Evolutionary conservation across 2,113 vertebrate species (phyloP).

Genomic region (Desmodus rotundus): DNA sequence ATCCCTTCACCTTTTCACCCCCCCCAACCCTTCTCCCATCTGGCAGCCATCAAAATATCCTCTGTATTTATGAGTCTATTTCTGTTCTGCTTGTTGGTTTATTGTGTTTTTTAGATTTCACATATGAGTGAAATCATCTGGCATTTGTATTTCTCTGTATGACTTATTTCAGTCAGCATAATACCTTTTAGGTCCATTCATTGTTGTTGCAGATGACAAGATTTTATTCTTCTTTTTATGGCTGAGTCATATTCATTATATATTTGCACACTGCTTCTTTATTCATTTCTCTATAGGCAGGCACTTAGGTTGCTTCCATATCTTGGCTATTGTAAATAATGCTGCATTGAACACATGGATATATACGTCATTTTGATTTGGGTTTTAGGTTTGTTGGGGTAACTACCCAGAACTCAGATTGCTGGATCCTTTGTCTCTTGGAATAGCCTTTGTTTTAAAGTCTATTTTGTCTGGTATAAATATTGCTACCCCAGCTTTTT

Average conservation of each 20-base stretch:
- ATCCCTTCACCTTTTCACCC: too few species aligned
- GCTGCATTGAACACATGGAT: too few species aligned
- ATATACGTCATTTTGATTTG: too few species aligned
- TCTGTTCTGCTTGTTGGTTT: not conserved
- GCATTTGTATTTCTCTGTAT: not conserved
- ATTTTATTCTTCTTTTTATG: not conserved
- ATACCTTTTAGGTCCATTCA: not conserved
- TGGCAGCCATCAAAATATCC: too few species aligned
- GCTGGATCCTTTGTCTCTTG: not conserved
- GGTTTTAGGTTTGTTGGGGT: too few species aligned
- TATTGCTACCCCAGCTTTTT: not conserved
- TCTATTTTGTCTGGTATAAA: not conserved
- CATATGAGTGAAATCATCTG: not conserved
- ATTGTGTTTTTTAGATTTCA: not conserved
- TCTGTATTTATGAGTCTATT: not conserved
- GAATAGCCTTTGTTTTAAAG: not conserved
- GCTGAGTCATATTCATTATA: not conserved
- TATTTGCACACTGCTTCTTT: too few species aligned
- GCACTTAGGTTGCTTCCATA: too few species aligned
- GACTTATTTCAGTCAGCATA: too few species aligned
- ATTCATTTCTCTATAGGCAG: too few species aligned
- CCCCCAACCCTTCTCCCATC: too few species aligned
- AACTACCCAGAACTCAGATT: not conserved
- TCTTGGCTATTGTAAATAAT: too few species aligned
- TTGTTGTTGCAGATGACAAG: not conserved